Evolutionary conservation across 2,888 invertebrate species (phyloP).

Genomic region (Hecatera dysodea): DNA sequence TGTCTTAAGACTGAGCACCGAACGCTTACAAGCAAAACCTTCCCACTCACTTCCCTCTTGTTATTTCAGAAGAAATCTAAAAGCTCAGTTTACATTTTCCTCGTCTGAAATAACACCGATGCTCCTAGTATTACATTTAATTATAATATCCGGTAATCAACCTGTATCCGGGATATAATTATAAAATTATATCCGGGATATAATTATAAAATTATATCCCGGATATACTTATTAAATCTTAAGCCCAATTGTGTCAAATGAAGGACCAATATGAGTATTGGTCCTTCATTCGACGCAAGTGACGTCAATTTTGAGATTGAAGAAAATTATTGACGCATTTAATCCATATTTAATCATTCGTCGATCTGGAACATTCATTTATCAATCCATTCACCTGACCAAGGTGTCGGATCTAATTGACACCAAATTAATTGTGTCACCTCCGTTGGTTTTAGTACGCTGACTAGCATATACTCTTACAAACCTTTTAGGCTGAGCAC

Average conservation of each 20-base stretch:
- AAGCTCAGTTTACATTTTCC: slow-evolving; percentile 15
- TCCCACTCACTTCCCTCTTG: slow-evolving; percentile 6
- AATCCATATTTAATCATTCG: neutral
- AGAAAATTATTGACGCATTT: neutral
- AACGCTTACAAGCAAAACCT: slow-evolving; percentile 17
- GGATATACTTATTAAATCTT: no score
- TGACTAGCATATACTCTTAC: neutral
- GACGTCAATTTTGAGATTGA: neutral
- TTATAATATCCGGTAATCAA: slow-evolving; percentile 2
- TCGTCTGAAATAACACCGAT: slow-evolving; percentile 11
- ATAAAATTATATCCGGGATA: no score
- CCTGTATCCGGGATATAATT: neutral
- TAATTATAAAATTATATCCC: no score
- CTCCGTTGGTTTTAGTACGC: no score
- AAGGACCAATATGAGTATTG: no score
- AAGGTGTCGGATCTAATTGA: slow-evolving; percentile 1
- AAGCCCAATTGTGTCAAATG: no score
- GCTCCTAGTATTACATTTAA: neutral
- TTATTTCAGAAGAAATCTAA: slow-evolving; percentile 19
- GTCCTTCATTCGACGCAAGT: neutral
- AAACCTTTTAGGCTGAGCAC: neutral
- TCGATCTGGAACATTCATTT: neutral
- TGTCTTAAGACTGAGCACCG: slow-evolving; percentile 2
- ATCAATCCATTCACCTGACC: neutral
- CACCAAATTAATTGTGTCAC: neutral